Base-by-base conservation (phyloP, 2,888 invertebrate genomes). In the Artemia sinica region DNA sequence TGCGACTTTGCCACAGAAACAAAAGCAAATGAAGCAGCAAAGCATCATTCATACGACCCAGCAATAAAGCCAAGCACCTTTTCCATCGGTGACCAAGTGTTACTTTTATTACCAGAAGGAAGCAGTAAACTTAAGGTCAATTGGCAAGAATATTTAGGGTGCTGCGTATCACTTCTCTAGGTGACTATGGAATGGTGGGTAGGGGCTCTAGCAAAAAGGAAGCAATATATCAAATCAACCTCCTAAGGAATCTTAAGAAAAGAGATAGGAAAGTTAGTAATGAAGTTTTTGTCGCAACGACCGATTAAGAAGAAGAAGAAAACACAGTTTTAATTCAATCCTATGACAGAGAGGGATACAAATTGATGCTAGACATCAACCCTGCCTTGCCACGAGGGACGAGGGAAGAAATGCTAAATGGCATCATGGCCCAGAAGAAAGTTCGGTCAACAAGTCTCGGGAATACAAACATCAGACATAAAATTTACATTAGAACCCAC, bases 1-100 rank as follows among this genome's bases (percentile, higher is more conserved):
- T 49, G 41, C 65, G 66, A 63, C 66, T 71, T 71, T 68, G 28
- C 58, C 58, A 58, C 58, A 58, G 58, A 58, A 58, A 7, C 58
- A 58, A 58, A 58, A 58, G 58, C 58, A 58, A 58, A 13, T 58
- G 58, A 58, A 58, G 58, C 58, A 58, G 58, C 58, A 58, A 14
- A 8, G 14, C 14, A 14, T n/a, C 6, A 7, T 4, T 13, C 14
- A 58, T 14, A 58, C 58, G 5, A 58, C 58, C 58, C 5, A 14
- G 58, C 58, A 58, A 58, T 14, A 7, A 58, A 58, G 58, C 58
- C 58, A 58, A 58, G 6, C n/a, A 58, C 58, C 58, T 58, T 58
- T 13, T 58, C 58, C 58, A 14, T 58, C 58, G 58, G 58, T 58
- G 58, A 58, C 58, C 58, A 58, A 58, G 58, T 58, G 58, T 14